Evolutionary conservation across 2,888 invertebrate genomes (phyloP), one percentile per base, ranked within the genome.

Genomic region (Cephus rjabovi): DNA sequence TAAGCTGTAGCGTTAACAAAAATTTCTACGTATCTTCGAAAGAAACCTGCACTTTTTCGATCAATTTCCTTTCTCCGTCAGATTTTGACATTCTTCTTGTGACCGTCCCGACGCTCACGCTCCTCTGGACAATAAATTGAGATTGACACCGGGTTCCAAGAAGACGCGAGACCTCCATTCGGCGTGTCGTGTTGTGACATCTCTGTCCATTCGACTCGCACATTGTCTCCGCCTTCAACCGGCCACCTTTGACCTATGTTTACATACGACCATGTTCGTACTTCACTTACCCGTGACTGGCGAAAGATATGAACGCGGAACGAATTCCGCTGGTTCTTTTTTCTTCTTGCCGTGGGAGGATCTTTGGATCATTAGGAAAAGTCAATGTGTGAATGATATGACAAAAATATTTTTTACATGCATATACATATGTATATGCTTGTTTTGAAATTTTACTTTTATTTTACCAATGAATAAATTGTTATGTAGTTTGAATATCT

Each of bases 141-240:
- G 83, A 87, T 83, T 86, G 83, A 83, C 80, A 80, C 80, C 79
- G 81, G 76, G 80, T 80, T 75, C 79, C 76, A 34, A 71, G 77
- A 79, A 79, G 79, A 77, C 77, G 69, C 75, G 74, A 80, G 78
- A 81, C 71, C 74, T 37, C 12, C 73, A 56, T 77, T 37, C 23
- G 33, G 30, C 33, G 73, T 74, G 79, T 81, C 76, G 77, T 81
- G 80, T 76, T 75, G 81, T 87, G 86, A 86, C 83, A 81, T 86
- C 87, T 86, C 81, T 85, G 83, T 86, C 81, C 80, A 77, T 56
- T 76, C 79, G 80, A 80, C 75, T 75, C 80, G 81, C 78, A 82
- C 83, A 83, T 86, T 87, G 86, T 87, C 87, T 87, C 81, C 82
- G 81, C 80, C 84, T 85, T 86, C 86, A 84, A 87, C 86, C 82